Conservation (phyloP, 2,888 invertebrate genomes). For the Chesias legatella region DNA sequence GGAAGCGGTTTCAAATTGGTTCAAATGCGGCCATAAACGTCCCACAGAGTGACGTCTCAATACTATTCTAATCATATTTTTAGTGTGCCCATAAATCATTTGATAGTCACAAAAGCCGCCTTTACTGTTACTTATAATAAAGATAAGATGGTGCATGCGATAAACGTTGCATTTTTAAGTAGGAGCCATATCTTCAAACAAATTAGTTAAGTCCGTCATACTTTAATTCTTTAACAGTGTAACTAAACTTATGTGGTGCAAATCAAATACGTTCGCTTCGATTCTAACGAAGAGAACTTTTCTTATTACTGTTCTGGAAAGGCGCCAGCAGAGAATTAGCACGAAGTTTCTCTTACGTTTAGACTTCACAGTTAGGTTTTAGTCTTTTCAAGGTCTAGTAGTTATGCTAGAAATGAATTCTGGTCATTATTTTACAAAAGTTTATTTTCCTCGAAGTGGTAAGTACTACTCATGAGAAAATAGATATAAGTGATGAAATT, state of each 20-base stretch:
- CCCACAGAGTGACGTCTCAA: constrained; percentile 66
- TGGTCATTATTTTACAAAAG: not conserved
- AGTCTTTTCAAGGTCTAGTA: constrained; percentile 16
- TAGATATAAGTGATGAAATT: too few species aligned
- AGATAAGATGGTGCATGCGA: too few species aligned
- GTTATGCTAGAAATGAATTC: not conserved
- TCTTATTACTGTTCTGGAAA: constrained; percentile 43
- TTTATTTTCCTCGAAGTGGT: too few species aligned
- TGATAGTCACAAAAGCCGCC: constrained; percentile 44
- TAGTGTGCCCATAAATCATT: constrained; percentile 64
- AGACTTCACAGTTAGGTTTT: constrained; percentile 19
- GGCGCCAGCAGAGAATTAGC: constrained; percentile 38
- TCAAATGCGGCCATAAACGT: constrained; percentile 70
- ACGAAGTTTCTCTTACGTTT: constrained; percentile 32
- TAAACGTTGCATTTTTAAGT: too few species aligned
- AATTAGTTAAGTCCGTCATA: too few species aligned
- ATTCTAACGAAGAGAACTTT: constrained; percentile 39
- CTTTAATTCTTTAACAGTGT: constrained; percentile 10
- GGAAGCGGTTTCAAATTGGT: constrained; percentile 65
- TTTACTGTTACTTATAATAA: constrained; percentile 30
- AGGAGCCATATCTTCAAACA: constrained; percentile 1
- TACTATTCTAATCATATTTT: constrained; percentile 70
- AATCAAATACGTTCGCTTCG: constrained; percentile 34
- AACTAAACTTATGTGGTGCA: constrained; percentile 18
- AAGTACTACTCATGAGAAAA: too few species aligned